Evolutionary conservation across 2,888 invertebrate species (phyloP), one percentile per base, ranked within the genome.

Genomic region (Pteria penguin): DNA sequence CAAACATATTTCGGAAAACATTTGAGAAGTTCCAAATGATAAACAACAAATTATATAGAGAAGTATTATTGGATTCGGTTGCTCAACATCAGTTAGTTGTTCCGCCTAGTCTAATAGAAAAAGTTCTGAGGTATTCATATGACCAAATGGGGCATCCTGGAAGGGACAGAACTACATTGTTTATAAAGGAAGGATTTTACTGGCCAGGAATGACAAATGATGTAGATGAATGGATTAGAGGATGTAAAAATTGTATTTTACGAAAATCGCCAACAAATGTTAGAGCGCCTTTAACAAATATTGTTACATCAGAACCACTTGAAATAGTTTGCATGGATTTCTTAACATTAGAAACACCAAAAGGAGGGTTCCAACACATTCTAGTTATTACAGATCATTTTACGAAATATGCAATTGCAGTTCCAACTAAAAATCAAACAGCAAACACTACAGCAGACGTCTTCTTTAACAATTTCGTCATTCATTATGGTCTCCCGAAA

Each of bases 301-400:
- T 71, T 33, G 22, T 29, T 24, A 62, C 71, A n/a, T 18, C 61
- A 36, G n/a, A 61, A 1, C 58, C 58, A 22, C 18, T 70, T 33
- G 70, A 70, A 57, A 18, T 61, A 32, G 66, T 66, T 11, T 66
- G 66, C 4, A 66, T 66, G 22, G 66, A 66, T 18, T 66, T 27
- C 45, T 5, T 66, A 8, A 45, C 66, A n/a, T 24, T 52, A 26
- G 66, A 66, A 66, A 52, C 18, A 26, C 26, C 4, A 2, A 66
- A 66, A 52, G 66, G 66, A 31, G 66, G 66, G 45, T 36, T 52
- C 4, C n/a, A 52, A 52, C n/a, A 67, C 14, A 45, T 67, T 22
- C 31, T 67, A 18, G 67, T 67, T 4, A 54, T 67, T 1, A 67
- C 62, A 22, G 62, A 62, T 33, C 62, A 71, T 52, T 71, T 61